phyloP scores from a whole-genome alignment of 2,888 invertebrate genomes.

The Geophilus truncorum region DNA sequence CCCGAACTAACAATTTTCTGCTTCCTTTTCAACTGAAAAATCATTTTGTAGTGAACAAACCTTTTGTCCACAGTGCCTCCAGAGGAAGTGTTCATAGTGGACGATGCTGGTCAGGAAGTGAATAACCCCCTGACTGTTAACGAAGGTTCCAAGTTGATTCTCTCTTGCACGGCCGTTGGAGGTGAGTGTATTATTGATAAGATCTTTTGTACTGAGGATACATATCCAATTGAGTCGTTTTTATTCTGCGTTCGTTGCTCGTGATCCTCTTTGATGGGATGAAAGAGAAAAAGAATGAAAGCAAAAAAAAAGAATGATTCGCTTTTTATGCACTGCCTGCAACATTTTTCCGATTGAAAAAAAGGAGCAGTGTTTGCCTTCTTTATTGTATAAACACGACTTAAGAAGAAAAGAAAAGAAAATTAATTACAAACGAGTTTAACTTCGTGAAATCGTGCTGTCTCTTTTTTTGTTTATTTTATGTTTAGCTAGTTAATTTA shows the following conservation, averaged over 20 bases:
- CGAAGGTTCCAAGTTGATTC: constrained; percentile 72
- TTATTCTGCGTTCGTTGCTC: constrained; percentile 11
- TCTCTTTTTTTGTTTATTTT: no score
- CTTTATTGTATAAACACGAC: neutral
- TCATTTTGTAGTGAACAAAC: neutral
- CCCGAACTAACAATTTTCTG: constrained; percentile 5
- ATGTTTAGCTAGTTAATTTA: no score
- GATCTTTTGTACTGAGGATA: neutral
- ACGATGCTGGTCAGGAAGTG: constrained; percentile 32
- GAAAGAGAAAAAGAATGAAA: neutral
- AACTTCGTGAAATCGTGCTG: no score
- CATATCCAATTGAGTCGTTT: constrained; percentile 11
- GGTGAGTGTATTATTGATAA: constrained; percentile 56
- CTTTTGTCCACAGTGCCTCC: constrained; percentile 33
- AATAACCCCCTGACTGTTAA: constrained; percentile 47
- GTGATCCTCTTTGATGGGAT: neutral
- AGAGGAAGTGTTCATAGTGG: constrained; percentile 29
- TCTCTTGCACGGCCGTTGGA: constrained; percentile 77
- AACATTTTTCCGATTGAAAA: neutral
- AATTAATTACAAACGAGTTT: neutral
- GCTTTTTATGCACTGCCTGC: neutral
- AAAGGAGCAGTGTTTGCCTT: neutral
- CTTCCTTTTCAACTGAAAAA: constrained; percentile 9
- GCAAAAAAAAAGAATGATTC: neutral
- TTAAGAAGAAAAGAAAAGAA: neutral